Percentiles rank a stretch among this genome's conserved stretches.
phyloP scores from a whole-genome alignment of 2,113 vertebrate species.

The Ctenodactylus gundi region DNA sequence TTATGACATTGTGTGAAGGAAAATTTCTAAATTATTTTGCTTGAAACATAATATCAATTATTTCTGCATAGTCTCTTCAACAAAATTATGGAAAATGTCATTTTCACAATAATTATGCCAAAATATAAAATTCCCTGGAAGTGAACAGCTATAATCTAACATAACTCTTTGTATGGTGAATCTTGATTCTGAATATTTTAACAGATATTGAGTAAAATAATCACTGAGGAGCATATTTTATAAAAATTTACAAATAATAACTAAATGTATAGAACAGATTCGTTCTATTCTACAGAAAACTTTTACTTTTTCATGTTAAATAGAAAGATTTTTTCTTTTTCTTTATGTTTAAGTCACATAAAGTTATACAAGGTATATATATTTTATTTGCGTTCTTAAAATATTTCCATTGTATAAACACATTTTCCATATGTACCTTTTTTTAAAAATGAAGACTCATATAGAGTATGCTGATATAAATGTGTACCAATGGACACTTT shows the following conservation, averaged over 20 bases:
- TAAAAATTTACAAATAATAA: not conserved
- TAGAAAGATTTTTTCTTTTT: not conserved
- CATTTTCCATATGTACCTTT: not conserved
- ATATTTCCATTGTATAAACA: not conserved
- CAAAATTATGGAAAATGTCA: conserved; percentile 46
- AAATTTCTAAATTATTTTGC: conserved; percentile 31
- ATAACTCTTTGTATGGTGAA: conserved; percentile 22
- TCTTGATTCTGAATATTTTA: conserved; percentile 45
- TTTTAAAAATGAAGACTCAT: not conserved
- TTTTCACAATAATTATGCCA: conserved; percentile 49
- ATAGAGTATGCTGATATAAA: no score
- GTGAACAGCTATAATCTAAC: conserved; percentile 48
- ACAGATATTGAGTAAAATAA: conserved; percentile 47
- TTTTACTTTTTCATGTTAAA: conserved; percentile 30
- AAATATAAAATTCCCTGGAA: conserved; percentile 70
- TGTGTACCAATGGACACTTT: no score
- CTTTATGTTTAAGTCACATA: not conserved
- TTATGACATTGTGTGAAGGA: not conserved
- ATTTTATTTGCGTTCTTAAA: conserved; percentile 9
- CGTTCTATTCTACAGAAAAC: no score
- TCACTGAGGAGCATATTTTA: conserved; percentile 12
- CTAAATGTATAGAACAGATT: conserved; percentile 25
- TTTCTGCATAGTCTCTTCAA: conserved; percentile 37
- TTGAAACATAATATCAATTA: conserved; percentile 31
- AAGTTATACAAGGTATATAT: not conserved